Conservation (phyloP, 2,888 invertebrate genomes). For the Amitus sp. region DNA sequence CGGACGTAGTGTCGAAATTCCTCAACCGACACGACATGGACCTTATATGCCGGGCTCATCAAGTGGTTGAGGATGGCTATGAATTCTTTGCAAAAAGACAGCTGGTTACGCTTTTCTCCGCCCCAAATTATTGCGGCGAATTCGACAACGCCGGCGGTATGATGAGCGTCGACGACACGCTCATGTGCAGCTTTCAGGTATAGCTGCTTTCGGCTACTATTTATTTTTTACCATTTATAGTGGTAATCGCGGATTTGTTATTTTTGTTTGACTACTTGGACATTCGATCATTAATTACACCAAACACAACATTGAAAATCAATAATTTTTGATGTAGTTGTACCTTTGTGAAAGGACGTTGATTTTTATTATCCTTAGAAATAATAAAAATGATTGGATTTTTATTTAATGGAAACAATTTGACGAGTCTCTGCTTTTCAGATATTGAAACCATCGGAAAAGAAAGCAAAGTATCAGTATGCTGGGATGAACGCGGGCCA, state of each 20-base stretch:
- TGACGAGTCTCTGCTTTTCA: constrained; percentile 59
- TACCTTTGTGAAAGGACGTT: no score
- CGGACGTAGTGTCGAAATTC: constrained; percentile 96
- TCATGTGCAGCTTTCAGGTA: constrained; percentile 99
- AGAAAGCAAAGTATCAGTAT: constrained; percentile 99
- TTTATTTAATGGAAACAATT: not conserved
- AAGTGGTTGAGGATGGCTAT: constrained; percentile 98
- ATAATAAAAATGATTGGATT: no score
- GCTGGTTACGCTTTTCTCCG: constrained; percentile 95
- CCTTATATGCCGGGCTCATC: constrained; percentile 95
- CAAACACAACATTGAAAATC: no score
- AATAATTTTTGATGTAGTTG: no score
- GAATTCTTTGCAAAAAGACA: constrained; percentile 99
- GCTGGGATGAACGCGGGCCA: constrained; percentile 80
- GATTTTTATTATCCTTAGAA: no score
- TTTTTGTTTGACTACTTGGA: no score
- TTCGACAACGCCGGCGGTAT: constrained; percentile 91
- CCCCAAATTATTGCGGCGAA: constrained; percentile 95
- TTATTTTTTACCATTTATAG: not conserved
- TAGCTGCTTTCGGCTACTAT: constrained; percentile 92
- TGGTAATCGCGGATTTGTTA: no score
- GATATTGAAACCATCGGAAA: constrained; percentile 99
- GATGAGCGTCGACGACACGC: constrained; percentile 99
- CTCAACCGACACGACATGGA: constrained; percentile 96
- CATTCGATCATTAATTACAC: no score